Conservation (phyloP, 2,113 vertebrate genomes). For the Tricholaema leucomelas region DNA sequence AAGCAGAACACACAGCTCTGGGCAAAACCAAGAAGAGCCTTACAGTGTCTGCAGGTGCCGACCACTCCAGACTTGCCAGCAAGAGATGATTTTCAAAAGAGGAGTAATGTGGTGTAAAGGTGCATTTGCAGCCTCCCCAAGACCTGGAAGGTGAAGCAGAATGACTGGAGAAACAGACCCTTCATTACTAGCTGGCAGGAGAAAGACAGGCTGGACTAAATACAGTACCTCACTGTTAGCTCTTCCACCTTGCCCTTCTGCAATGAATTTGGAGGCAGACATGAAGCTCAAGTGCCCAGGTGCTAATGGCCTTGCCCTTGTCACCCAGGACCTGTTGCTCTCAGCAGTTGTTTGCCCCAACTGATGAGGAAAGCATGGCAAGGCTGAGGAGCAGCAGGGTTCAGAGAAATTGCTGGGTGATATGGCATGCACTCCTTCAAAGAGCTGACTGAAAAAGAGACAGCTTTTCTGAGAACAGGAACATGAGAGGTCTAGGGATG, state of each 20-base stretch:
- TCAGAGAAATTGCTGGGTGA: not conserved
- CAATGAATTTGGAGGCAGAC: fast-evolving
- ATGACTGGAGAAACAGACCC: not conserved
- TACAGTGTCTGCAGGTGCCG: fast-evolving
- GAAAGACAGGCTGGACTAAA: not conserved
- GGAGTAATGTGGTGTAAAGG: not conserved
- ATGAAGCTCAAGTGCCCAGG: not conserved
- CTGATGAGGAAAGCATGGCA: not conserved
- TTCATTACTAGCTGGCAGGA: not conserved
- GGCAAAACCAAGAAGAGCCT: not conserved
- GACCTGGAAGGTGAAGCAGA: not conserved
- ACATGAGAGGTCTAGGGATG: not conserved
- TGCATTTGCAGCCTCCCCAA: not conserved
- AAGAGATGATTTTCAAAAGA: not conserved
- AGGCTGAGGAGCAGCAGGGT: not conserved
- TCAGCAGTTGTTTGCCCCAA: not conserved
- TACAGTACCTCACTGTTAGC: not conserved
- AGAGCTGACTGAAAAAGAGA: not conserved
- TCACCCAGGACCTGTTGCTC: not conserved
- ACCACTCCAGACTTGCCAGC: not conserved
- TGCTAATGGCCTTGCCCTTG: not conserved
- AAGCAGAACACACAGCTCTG: not conserved
- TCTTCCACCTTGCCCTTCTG: not conserved
- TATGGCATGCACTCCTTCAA: not conserved
- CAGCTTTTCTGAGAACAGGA: not conserved